phyloP scores from a whole-genome alignment of 2,797 vertebrate species.

The Odontamblyopus rebecca region DNA sequence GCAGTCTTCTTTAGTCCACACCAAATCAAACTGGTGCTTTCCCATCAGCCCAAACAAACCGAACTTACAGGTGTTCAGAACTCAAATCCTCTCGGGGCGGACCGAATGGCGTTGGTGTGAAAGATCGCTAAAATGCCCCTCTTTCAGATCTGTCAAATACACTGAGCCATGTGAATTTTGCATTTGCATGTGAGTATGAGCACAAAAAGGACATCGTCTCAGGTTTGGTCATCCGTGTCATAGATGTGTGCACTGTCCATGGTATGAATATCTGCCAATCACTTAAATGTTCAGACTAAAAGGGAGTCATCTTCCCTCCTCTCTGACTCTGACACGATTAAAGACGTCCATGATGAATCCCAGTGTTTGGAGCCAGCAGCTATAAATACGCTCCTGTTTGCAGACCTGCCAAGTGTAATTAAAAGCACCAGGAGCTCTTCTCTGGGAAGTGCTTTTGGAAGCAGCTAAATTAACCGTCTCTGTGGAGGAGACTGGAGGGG shows the following conservation, averaged over 20 bases:
- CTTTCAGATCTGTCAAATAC: too few species aligned
- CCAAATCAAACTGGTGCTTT: too few species aligned
- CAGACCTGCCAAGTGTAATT: constrained; percentile 11
- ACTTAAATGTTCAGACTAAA: not conserved
- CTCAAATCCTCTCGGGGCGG: too few species aligned
- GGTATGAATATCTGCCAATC: not conserved
- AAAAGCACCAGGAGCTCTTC: constrained; percentile 1
- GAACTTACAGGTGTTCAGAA: too few species aligned
- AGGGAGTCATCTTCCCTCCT: not conserved
- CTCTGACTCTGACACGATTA: not conserved
- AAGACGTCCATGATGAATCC: constrained; percentile 2
- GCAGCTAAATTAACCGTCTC: constrained; percentile 6
- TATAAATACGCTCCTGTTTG: constrained; percentile 2
- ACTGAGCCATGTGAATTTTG: too few species aligned
- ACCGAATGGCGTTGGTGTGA: too few species aligned
- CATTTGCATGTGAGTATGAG: too few species aligned
- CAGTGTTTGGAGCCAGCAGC: constrained; percentile 3
- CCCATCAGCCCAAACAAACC: too few species aligned
- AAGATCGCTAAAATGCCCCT: too few species aligned
- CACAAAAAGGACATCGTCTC: not conserved
- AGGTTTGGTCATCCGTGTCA: not conserved
- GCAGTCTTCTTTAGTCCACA: too few species aligned
- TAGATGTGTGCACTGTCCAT: not conserved
- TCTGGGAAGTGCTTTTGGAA: constrained; percentile 4
- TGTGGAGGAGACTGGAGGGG: not conserved